Evolutionary conservation across 92 coral and sea anemone genomes (phyloP), one percentile per base, ranked within the genome.

Genomic region (Bergia puertoricense): DNA sequence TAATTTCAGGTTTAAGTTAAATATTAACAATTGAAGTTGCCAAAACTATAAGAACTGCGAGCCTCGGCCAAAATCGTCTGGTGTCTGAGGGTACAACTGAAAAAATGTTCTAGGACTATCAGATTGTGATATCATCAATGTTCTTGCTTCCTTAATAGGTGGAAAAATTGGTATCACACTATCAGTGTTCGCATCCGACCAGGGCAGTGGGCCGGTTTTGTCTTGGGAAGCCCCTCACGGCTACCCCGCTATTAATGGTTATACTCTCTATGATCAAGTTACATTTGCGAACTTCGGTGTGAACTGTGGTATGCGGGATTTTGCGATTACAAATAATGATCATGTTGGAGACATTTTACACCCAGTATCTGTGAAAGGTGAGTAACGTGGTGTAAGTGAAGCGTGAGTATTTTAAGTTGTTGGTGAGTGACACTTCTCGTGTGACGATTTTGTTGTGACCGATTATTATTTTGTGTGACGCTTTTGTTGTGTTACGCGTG

Each of bases 261-360:
- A 79, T 50, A 87, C 96, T 5, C 85, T 82, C 39, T 89, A 90
- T 39, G 40, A 69, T 11, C 69, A 90, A 6, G 90, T 96, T 14
- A 93, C 98, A 0, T 96, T 93, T 82, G 89, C 93, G 9, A 86
- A 89, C 76, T 96, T 96, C 80, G 91, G 90, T 6, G 85, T 51
- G 36, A 88, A 86, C 14, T 94, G 98, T 72, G 96, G 93, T 40
- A 90, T 93, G 66, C 85, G 94, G 73, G 94, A 94, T 80, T 82
- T 88, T 16, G 95, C 94, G 51, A 89, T 96, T 5, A 90, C 89
- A 89, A 65, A 91, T 18, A 94, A 93, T 86, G 79, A 81, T 4
- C 89, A 92, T 86, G 87, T 90, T 15, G 98, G 98, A 6, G 98
- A 96, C 65, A 91, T 96, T 39, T 46, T 93, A 20, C 98, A 96